phyloP scores from a whole-genome alignment of 2,888 invertebrate species.

The Apeira syringaria region DNA sequence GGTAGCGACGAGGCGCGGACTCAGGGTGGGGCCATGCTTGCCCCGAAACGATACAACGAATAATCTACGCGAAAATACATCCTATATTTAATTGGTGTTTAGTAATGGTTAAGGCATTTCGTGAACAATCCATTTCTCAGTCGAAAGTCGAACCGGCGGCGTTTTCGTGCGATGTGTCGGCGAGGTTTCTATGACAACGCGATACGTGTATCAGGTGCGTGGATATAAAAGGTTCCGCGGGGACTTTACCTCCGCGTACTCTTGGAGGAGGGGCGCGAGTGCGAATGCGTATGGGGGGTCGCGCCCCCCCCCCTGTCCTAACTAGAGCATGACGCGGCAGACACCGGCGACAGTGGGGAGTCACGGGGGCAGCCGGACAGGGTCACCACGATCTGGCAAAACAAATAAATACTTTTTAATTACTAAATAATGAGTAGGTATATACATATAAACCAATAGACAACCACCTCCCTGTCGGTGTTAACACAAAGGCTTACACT shows the following conservation, averaged over 20 bases:
- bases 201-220: constrained; percentile 40
- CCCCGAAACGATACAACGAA: constrained; percentile 11
- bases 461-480: too few relatives aligned
- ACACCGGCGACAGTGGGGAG: constrained; percentile 93
- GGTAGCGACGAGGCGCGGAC: constrained; percentile 23
- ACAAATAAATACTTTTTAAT: background rate
- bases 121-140: constrained; percentile 13
- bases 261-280: constrained; percentile 82
- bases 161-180: constrained; percentile 7
- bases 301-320: constrained; percentile 87
- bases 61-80: constrained; percentile 20
- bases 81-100: constrained; percentile 36
- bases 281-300: constrained; percentile 80
- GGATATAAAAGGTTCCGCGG: constrained; percentile 54
- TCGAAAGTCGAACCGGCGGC: constrained; percentile 8
- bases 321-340: constrained; percentile 96
- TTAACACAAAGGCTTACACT: too few relatives aligned
- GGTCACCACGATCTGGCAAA: constrained; percentile 88
- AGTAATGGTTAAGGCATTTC: constrained; percentile 26
- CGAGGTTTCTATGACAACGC: constrained; percentile 20
- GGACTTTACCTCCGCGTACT: constrained; percentile 80
- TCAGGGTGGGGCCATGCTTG: constrained; percentile 21
- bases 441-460: too few relatives aligned
- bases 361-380: constrained; percentile 95
- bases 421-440: too few relatives aligned